Base-by-base conservation (phyloP, 2,888 invertebrate species). In the Dasysyrphus tricinctus region DNA sequence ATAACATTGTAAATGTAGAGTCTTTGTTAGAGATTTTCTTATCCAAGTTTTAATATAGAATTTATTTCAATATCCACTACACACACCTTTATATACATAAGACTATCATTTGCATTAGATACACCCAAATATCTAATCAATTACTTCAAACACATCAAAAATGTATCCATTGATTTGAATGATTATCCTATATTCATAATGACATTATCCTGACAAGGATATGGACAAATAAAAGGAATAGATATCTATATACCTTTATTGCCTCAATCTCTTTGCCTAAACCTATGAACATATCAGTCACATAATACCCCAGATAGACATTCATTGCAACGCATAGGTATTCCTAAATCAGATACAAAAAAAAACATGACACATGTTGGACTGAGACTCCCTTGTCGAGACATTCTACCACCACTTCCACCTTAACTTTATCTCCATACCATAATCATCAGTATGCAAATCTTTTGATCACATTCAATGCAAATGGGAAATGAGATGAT, bases 381-480 rank as follows among this genome's bases (percentile, higher is more conserved):
- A 19, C 24, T 11, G 12, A 51, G 4, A 3, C 42, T 47, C 29
- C 12, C 42, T 29, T 32, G 14, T 1, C 19, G 16, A 34, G 9
- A 37, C 14, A 63, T 32, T 44, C 34, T 56, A n/a, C n/a, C n/a
- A n/a, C n/a, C 29, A 32, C 72, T 51, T 47, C 37, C 59, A 72
- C 59, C 49, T 76, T 37, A 54, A 19, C 19, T 32, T 56, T 54
- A 65, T 76, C 59, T 24, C 61, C 44, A 42, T 44, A 4, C 8
- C 29, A 70, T 19, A 74, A 56, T 63, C 69, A 81, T 77, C 74
- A 78, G 70, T 59, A 86, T 86, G 81, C 70, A 78, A 78, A 82
- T 82, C 78, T 42, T 65, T 78, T 65, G 70, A 78, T 74, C 59
- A 47, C 47, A 49, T 70, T 57, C 65, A 78, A 75, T 78, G 74